Conservation (phyloP, 2,797 vertebrate genomes). For the Onychomys leucogaster region DNA sequence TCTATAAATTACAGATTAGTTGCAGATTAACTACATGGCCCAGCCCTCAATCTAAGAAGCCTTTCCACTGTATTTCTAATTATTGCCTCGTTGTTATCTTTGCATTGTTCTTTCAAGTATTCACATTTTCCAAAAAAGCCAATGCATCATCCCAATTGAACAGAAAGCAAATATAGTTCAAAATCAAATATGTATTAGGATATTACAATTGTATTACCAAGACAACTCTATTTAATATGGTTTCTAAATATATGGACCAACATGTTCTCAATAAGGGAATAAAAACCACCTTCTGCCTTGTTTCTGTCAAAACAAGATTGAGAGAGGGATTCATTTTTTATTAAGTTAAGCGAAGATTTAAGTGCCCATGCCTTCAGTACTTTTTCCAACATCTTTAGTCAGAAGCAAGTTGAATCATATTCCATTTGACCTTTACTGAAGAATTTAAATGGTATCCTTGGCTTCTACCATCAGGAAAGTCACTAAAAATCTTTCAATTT, state of each 20-base stretch:
- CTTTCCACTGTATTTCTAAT: not conserved
- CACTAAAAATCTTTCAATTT: constrained; percentile 36
- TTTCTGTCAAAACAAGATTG: constrained; percentile 16
- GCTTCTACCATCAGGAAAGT: constrained; percentile 57
- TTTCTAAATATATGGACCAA: not conserved
- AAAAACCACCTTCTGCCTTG: constrained; percentile 21
- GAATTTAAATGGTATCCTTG: constrained; percentile 26
- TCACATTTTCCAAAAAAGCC: not conserved
- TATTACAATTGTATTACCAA: not conserved
- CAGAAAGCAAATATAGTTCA: not conserved
- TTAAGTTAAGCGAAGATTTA: not conserved
- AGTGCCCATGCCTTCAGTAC: not conserved
- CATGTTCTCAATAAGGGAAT: not conserved
- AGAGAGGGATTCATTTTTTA: constrained; percentile 28
- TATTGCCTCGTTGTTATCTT: not conserved
- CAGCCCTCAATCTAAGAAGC: not conserved
- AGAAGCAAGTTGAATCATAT: constrained; percentile 27
- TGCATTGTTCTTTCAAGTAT: not conserved
- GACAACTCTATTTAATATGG: not conserved
- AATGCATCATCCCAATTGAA: not conserved
- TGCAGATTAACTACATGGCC: not conserved
- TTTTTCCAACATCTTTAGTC: not conserved
- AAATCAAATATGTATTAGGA: not conserved
- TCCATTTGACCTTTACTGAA: constrained; percentile 18
- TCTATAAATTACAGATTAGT: not conserved